Evolutionary conservation across 2,113 vertebrate genomes (phyloP).

Genomic region (Limanda limanda): DNA sequence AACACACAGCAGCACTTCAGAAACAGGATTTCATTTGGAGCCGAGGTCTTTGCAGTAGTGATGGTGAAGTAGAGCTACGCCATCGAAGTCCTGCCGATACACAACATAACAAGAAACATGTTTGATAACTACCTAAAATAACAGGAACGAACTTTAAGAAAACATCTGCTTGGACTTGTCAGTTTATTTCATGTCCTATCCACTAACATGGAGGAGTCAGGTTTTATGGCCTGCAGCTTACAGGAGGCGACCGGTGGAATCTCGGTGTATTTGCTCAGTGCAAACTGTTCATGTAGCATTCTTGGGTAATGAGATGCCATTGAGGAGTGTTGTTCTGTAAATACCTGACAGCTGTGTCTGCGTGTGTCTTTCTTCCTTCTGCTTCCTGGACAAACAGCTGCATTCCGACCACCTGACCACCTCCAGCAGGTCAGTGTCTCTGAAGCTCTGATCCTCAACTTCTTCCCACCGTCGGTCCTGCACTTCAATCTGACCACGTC

Average conservation of each 20-base stretch:
- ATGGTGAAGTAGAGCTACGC: too few species aligned
- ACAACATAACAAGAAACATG: too few species aligned
- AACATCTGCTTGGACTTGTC: too few species aligned
- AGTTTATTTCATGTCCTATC: too few species aligned
- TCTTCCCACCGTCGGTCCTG: conserved; percentile 18
- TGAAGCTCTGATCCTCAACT: conserved; percentile 61
- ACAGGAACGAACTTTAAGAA: too few species aligned
- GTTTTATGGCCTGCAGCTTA: too few species aligned
- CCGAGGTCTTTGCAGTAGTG: too few species aligned
- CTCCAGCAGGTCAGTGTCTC: conserved; percentile 26
- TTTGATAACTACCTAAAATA: too few species aligned
- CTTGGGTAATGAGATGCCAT: conserved; percentile 51
- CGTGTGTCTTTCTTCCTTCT: conserved; percentile 35
- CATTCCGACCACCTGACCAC: conserved; percentile 1
- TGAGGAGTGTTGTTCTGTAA: conserved; percentile 53
- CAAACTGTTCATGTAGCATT: conserved; percentile 39
- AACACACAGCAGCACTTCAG: too few species aligned
- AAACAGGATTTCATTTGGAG: too few species aligned
- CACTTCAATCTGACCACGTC: conserved; percentile 21
- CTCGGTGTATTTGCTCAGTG: conserved; percentile 4
- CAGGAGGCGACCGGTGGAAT: neutral
- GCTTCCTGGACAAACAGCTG: conserved; percentile 59
- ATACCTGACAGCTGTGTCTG: conserved; percentile 59
- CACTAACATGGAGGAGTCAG: neutral
- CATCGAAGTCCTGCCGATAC: too few species aligned